Percentiles rank a stretch among this genome's conserved stretches.
Evolutionary conservation across 2,888 invertebrate species (phyloP).

Genomic region (Watsonalla cultraria): DNA sequence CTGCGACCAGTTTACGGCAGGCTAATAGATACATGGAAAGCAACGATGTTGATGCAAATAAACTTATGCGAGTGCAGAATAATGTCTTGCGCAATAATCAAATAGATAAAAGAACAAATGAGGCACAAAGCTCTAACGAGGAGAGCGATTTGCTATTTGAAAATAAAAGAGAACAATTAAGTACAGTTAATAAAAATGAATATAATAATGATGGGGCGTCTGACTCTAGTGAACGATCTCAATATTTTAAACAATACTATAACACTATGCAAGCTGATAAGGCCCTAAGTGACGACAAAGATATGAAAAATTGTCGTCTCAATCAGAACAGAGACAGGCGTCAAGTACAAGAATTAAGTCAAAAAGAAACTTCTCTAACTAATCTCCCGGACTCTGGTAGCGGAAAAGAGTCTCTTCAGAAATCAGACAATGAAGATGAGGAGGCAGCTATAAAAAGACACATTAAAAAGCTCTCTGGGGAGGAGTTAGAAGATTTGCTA

Average conservation of each 20-base stretch:
- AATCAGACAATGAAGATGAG: conserved; percentile 45
- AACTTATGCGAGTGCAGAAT: conserved; percentile 23
- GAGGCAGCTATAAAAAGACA: conserved; percentile 61
- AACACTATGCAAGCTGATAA: conserved; percentile 37
- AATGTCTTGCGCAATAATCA: conserved; percentile 20
- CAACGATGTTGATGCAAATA: conserved; percentile 19
- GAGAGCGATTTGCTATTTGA: conserved; percentile 41
- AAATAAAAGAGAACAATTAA: conserved; percentile 27
- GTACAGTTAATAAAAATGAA: conserved; percentile 28
- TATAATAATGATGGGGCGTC: conserved; percentile 31
- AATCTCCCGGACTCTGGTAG: conserved; percentile 13
- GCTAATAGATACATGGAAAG: conserved; percentile 28
- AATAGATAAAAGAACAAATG: conserved; percentile 29
- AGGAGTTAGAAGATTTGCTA: conserved; percentile 59
- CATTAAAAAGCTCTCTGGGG: conserved; percentile 55
- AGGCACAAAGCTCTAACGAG: conserved; percentile 24
- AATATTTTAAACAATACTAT: conserved; percentile 33
- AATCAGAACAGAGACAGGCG: conserved; percentile 48
- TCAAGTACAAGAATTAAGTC: conserved; percentile 23
- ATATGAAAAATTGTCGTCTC: conserved; percentile 25
- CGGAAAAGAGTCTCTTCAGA: conserved; percentile 21
- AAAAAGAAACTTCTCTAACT: conserved; percentile 14
- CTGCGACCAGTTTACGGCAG: conserved; percentile 13
- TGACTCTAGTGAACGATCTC: conserved; percentile 27
- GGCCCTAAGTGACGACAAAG: conserved; percentile 28